Base-by-base conservation (phyloP, 2,113 vertebrate genomes). In the Mastomys coucha region DNA sequence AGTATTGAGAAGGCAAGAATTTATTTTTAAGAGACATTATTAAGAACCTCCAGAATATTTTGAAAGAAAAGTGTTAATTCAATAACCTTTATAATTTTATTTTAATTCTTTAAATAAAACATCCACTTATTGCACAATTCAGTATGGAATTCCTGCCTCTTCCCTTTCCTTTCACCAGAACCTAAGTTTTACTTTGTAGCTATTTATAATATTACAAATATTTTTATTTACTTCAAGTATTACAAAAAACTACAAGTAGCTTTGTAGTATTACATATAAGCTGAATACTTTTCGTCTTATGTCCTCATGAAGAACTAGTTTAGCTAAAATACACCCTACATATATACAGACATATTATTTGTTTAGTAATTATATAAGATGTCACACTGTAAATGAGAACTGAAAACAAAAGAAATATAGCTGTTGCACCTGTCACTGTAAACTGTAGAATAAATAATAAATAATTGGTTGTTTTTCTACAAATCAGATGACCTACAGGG, bases 351-450 rank as follows among this genome's bases (percentile, higher is more conserved):
- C 17, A 75, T 56, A 76, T 39, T 10, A 17, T 91, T 84, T 2
- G 69, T 19, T 75, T 19, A 78, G 85, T 75, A 86, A 88, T 85
- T n/a, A 89, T 73, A 65, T 94, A 85, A 91, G 84, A 10, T 60
- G 60, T 10, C 70, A 53, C 9, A 39, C n/a, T 73, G 31, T 58
- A 93, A 16, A 51, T 81, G 95, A 81, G 2, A 58, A 49, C 10
- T n/a, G 31, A 90, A 70, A 22, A 19, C 63, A 8, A 76, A 92
- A 85, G 75, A 45, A 5, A 92, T 22, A 51, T 33, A 73, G 24
- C 8, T 56, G 39, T 6, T 72, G 49, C 0, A 16, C n/a, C 72
- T 91, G 73, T n/a, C 53, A 69, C 51, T 76, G 2, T 6, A 85
- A 75, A 45, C 56, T 84, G 58, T 53, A 26, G 20, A 85, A 28